These are phyloP conservation scores for Oscheius onirici DNA, from an alignment of 2,888 invertebrate genomes.

Conservation along the genomic window DNA sequence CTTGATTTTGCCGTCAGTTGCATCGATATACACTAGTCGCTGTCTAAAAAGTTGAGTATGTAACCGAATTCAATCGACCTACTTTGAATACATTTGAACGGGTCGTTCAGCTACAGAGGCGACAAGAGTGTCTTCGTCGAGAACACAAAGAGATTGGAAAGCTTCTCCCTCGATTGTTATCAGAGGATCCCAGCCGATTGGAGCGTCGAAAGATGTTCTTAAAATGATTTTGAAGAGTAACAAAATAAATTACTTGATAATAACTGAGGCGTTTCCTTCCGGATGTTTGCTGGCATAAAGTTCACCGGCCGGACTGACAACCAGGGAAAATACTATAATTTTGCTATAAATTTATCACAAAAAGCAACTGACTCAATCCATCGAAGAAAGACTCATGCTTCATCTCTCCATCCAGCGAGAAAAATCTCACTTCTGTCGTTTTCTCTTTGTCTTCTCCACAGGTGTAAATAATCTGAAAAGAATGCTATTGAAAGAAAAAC, in stretches of 20 bases:
- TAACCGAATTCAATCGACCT: not conserved
- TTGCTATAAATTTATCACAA: not conserved
- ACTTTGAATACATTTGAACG: conserved; percentile 65
- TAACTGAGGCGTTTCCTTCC: conserved; percentile 39
- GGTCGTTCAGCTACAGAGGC: conserved; percentile 56
- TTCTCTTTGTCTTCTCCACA: conserved; percentile 56
- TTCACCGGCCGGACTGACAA: conserved; percentile 56
- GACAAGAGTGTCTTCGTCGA: conserved; percentile 60
- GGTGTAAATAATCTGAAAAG: conserved; percentile 63
- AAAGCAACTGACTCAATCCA: conserved; percentile 59
- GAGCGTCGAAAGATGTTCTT: conserved; percentile 63
- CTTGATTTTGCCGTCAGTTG: conserved; percentile 40
- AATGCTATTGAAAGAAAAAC: not conserved
- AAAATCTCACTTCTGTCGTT: conserved; percentile 58
- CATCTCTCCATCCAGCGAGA: conserved; percentile 55
- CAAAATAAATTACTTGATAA: conserved; percentile 49
- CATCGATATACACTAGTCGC: conserved; percentile 54
- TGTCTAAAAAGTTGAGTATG: conserved; percentile 44
- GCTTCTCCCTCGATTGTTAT: conserved; percentile 44
- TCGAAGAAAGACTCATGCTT: conserved; percentile 67
- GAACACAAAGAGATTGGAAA: conserved; percentile 51
- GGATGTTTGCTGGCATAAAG: conserved; percentile 65
- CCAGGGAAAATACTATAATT: conserved; percentile 49
- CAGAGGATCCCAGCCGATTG: conserved; percentile 66
- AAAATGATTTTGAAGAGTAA: not conserved